Conservation (phyloP, 2,113 vertebrate genomes). For the Rhea pennata region DNA sequence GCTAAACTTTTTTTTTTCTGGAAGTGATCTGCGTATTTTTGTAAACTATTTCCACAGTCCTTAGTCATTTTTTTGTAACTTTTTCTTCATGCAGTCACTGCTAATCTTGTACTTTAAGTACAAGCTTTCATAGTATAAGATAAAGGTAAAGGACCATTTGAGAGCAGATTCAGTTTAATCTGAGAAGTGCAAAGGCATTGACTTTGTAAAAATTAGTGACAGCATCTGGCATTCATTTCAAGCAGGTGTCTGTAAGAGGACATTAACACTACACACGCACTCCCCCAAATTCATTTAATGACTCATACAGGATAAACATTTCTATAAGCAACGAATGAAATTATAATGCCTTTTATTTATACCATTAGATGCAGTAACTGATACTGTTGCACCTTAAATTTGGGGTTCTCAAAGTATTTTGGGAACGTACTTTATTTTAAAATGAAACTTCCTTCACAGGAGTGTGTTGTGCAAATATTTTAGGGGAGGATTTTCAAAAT, state of each 20-base stretch:
- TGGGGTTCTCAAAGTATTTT: background rate
- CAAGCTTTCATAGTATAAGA: background rate
- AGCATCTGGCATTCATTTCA: slow-evolving; percentile 30
- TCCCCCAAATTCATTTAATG: background rate
- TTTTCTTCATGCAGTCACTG: background rate
- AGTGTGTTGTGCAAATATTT: background rate
- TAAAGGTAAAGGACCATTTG: background rate
- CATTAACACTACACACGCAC: background rate
- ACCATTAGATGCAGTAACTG: background rate
- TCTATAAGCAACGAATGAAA: background rate
- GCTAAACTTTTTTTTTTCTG: background rate
- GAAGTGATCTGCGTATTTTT: background rate
- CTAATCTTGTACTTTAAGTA: background rate
- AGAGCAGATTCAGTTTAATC: background rate
- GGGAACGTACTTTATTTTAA: background rate
- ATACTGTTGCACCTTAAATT: background rate
- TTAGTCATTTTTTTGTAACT: background rate
- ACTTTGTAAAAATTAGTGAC: background rate
- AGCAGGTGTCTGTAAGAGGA: slow-evolving; percentile 7
- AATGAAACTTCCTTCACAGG: background rate
- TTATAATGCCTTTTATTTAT: background rate
- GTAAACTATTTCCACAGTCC: background rate
- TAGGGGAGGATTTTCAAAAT: background rate
- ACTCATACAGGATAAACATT: background rate
- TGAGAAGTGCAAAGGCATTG: background rate